Conservation (phyloP, 2,797 vertebrate species). For the Rhinichthys osculus region DNA sequence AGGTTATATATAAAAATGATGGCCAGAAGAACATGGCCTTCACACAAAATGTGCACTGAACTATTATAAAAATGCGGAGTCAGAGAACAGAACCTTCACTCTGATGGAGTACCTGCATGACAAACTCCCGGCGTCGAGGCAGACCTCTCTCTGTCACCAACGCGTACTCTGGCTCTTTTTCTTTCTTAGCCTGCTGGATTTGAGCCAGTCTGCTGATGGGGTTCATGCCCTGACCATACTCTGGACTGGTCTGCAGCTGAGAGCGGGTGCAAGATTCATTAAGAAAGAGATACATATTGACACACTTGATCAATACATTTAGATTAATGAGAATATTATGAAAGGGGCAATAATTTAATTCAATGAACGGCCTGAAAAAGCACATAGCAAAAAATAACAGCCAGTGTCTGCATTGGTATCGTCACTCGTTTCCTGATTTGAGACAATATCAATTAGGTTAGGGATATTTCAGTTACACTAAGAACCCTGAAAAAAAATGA, state of each 20-base stretch:
- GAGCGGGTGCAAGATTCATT: conserved; percentile 39
- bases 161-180: conserved; percentile 95
- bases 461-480: neutral
- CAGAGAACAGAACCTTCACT: neutral
- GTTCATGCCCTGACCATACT: conserved; percentile 97
- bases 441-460: neutral
- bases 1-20: neutral
- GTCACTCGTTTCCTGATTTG: neutral
- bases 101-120: conserved; percentile 86
- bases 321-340: neutral
- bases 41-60: neutral
- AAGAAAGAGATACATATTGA: neutral
- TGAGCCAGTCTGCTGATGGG: conserved; percentile 98
- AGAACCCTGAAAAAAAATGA: neutral
- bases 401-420: neutral
- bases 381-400: neutral
- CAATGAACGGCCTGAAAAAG: neutral
- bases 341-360: neutral
- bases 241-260: conserved; percentile 92
- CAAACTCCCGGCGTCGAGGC: conserved; percentile 93
- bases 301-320: neutral
- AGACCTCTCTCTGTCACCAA: conserved; percentile 94
- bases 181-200: conserved; percentile 99
- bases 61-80: neutral
- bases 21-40: neutral